phyloP scores from a whole-genome alignment of 1,140 invertebrate species.

The Elymnias hypermnestra region DNA sequence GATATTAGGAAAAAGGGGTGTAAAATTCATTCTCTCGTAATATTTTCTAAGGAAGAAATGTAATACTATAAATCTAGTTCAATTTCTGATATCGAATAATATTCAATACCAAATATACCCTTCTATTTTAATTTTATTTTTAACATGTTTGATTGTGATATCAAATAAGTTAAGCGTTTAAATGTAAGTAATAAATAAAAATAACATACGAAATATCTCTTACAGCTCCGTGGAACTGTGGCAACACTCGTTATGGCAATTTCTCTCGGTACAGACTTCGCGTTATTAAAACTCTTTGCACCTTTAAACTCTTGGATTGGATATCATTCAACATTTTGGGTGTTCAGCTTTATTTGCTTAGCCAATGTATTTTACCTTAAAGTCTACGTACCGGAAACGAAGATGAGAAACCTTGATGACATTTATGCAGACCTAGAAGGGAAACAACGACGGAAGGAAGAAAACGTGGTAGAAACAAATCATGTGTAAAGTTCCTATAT shows the following conservation, averaged over 20 bases:
- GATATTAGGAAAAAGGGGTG: no score
- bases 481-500: constrained; percentile 30
- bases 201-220: no score
- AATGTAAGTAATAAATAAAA: no score
- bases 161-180: no score
- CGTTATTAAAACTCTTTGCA: constrained; percentile 54
- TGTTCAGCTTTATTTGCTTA: constrained; percentile 80
- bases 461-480: constrained; percentile 38
- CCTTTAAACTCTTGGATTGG: constrained; percentile 75
- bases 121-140: no score
- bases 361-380: constrained; percentile 79
- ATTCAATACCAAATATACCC: no score
- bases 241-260: constrained; percentile 65
- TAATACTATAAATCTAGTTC: no score
- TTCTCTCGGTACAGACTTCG: constrained; percentile 62
- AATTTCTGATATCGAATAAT: no score
- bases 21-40: no score
- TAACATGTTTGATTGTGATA: no score
- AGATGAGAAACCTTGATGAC: constrained; percentile 84
- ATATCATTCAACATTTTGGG: constrained; percentile 81
- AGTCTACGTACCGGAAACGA: constrained; percentile 84
- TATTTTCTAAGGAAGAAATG: no score
- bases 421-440: constrained; percentile 73
- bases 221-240: constrained; percentile 60
- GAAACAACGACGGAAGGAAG: constrained; percentile 32